A percentile compares a stretch with the other conserved stretches of the same genome.
Evolutionary conservation across 2,888 invertebrate species (phyloP).

Genomic region (Chloroclystis v-ata): DNA sequence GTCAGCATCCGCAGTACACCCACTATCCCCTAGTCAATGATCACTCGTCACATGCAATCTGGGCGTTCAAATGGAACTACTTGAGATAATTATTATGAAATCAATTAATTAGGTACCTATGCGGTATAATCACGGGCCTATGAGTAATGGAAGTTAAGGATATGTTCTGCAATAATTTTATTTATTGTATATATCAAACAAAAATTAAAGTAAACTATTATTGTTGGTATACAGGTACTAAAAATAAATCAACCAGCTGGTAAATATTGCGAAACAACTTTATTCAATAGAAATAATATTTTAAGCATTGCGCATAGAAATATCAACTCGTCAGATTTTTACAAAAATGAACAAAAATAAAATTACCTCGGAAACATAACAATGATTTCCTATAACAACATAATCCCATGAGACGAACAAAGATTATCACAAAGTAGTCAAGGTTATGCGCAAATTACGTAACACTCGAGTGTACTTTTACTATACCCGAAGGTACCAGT

Average conservation of each 20-base stretch:
- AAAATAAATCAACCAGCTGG: too few species aligned
- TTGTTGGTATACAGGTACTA: too few species aligned
- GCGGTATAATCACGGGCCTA: too few species aligned
- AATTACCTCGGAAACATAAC: not conserved
- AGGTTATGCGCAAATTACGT: slow-evolving; percentile 1
- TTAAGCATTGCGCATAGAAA: too few species aligned
- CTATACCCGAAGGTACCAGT: not conserved
- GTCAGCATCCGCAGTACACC: slow-evolving; percentile 1
- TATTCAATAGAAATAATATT: too few species aligned
- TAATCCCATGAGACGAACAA: not conserved
- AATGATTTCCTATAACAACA: not conserved
- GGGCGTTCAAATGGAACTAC: not conserved
- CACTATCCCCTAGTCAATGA: not conserved
- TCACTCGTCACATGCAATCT: not conserved
- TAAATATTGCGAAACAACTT: too few species aligned
- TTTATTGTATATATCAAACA: too few species aligned
- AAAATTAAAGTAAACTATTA: too few species aligned
- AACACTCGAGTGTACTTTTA: slow-evolving; percentile 2
- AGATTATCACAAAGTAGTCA: not conserved
- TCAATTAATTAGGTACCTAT: too few species aligned
- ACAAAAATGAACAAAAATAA: not conserved
- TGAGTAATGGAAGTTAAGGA: too few species aligned
- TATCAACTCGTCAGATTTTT: not conserved
- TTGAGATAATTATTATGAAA: too few species aligned
- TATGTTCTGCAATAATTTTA: too few species aligned